phyloP scores from a whole-genome alignment of 2,113 vertebrate genomes.

The Oreochromis niloticus region DNA sequence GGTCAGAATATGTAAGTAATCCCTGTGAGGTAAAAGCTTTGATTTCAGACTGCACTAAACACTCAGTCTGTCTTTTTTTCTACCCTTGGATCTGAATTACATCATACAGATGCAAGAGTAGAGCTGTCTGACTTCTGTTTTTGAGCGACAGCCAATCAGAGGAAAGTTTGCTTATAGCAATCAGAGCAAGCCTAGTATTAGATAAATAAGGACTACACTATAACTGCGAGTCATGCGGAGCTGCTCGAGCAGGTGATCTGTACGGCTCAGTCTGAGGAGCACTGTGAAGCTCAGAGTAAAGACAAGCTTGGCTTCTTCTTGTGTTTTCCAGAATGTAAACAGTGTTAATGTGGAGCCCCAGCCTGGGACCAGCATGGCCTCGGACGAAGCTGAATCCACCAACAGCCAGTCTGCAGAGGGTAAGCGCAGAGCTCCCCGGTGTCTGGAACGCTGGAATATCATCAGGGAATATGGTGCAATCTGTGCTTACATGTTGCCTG shows the following conservation, averaged over 20 bases:
- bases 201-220: neutral
- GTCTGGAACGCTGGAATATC: neutral
- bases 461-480: conserved; percentile 28
- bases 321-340: conserved; percentile 64
- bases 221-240: neutral
- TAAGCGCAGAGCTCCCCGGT: neutral
- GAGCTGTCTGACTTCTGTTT: neutral
- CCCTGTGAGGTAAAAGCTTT: neutral
- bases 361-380: conserved; percentile 48
- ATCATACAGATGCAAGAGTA: neutral
- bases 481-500: neutral
- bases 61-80: neutral
- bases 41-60: neutral
- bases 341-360: conserved; percentile 51
- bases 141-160: neutral
- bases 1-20: neutral
- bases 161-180: neutral
- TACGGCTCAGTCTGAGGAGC: neutral
- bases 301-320: neutral
- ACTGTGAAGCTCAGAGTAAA: neutral
- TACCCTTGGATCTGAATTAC: neutral
- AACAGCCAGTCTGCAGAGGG: conserved; percentile 41
- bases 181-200: neutral
- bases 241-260: neutral
- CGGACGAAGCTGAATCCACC: conserved; percentile 24